Evolutionary conservation across 2,797 vertebrate genomes (phyloP).

Genomic region (Melopsittacus undulatus): DNA sequence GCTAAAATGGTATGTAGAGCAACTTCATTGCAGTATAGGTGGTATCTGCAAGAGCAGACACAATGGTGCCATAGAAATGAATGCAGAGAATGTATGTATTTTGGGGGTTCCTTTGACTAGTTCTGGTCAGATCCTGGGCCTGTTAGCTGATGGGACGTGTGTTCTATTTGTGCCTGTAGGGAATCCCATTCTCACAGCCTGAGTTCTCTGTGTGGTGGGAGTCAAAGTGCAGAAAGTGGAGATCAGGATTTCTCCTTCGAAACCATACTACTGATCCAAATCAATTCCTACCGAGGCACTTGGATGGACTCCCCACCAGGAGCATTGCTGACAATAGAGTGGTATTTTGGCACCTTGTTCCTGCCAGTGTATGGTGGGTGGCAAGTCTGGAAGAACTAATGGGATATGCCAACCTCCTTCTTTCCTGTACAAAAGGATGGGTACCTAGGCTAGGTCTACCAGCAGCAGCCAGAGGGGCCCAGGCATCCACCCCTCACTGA

Average conservation of each 20-base stretch:
- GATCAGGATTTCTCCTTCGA: neutral
- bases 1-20: accelerated
- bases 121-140: neutral
- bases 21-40: neutral
- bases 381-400: neutral
- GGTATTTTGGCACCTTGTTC: neutral
- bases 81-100: neutral
- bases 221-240: neutral
- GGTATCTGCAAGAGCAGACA: neutral
- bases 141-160: accelerated
- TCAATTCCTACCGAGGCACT: neutral
- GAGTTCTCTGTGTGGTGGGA: neutral
- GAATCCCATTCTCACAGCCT: neutral
- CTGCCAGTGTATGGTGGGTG: neutral
- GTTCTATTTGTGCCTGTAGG: neutral
- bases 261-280: neutral
- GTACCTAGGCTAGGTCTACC: neutral
- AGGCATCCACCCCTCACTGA: neutral
- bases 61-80: neutral
- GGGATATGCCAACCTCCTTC: neutral
- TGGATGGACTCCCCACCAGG: neutral
- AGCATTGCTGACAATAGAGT: neutral
- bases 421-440: neutral
- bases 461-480: neutral
- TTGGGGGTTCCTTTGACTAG: neutral